Evolutionary conservation across 2,888 invertebrate genomes (phyloP).

Genomic region (Pandemis heparana): DNA sequence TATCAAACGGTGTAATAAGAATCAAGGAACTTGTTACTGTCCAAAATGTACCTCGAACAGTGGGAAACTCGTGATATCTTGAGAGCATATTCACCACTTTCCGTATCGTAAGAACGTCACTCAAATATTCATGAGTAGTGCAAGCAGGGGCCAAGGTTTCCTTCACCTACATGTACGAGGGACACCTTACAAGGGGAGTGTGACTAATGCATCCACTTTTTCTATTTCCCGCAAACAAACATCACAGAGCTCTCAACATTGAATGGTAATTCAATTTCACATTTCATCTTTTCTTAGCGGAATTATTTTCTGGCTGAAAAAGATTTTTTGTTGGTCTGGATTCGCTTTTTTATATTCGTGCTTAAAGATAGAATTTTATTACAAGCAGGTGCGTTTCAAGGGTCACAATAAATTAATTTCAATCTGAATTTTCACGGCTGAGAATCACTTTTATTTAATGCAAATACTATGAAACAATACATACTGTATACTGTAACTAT

Average conservation of each 20-base stretch:
- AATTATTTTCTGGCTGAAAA: slow-evolving; percentile 50
- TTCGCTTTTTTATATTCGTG: not conserved
- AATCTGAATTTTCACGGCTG: not conserved
- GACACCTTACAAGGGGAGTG: slow-evolving; percentile 59
- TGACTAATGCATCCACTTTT: slow-evolving; percentile 75
- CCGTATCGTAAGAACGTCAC: slow-evolving; percentile 62
- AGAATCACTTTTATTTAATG: not conserved
- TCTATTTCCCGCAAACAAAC: slow-evolving; percentile 71
- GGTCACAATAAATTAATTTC: not conserved
- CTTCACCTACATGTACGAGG: slow-evolving; percentile 56
- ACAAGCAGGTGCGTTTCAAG: not conserved
- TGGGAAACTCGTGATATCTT: slow-evolving; percentile 40
- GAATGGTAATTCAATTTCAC: slow-evolving; percentile 74
- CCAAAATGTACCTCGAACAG: slow-evolving; percentile 40
- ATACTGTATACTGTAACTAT: not conserved
- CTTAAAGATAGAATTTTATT: not conserved
- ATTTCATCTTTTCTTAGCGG: slow-evolving; percentile 61
- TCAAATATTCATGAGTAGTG: slow-evolving; percentile 78
- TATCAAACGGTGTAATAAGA: slow-evolving; percentile 43
- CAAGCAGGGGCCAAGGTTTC: slow-evolving; percentile 66
- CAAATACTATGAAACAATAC: not conserved
- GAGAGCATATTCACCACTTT: slow-evolving; percentile 67
- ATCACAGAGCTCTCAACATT: slow-evolving; percentile 71
- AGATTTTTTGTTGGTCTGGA: slow-evolving; percentile 45
- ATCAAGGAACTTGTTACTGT: slow-evolving; percentile 40